phyloP scores from a whole-genome alignment of 2,797 vertebrate species.

The Rhinella marina region DNA sequence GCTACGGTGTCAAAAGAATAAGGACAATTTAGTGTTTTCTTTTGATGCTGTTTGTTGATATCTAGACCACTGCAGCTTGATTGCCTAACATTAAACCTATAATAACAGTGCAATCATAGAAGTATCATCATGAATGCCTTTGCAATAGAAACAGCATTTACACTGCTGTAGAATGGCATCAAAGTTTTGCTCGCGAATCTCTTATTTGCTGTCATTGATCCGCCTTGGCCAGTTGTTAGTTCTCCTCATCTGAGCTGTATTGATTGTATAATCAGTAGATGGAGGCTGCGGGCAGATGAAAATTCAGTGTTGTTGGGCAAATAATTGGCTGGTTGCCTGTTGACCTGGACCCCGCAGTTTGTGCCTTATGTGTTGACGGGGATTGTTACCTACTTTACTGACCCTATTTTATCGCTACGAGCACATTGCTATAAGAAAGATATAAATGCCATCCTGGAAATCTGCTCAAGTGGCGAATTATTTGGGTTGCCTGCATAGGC shows the following conservation, averaged over 20 bases:
- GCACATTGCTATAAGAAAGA: conserved; percentile 77
- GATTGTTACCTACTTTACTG: conserved; percentile 81
- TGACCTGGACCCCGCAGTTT: conserved; percentile 87
- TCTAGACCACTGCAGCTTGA: conserved; percentile 99
- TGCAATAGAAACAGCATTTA: conserved; percentile 89
- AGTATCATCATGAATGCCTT: conserved; percentile 93
- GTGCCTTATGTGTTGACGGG: conserved; percentile 78
- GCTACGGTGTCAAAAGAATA: conserved; percentile 88
- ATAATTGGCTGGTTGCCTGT: conserved; percentile 97
- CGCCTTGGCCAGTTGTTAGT: conserved; percentile 97
- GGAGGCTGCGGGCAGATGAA: conserved; percentile 91
- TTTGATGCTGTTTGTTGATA: conserved; percentile 99
- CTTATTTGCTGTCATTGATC: conserved; percentile 99
- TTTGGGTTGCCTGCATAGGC: no score
- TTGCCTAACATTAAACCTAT: conserved; percentile 99
- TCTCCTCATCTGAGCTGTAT: conserved; percentile 97
- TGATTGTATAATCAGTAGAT: conserved; percentile 98
- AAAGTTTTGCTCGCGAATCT: conserved; percentile 95
- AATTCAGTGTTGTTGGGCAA: conserved; percentile 96
- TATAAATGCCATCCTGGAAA: conserved; percentile 84
- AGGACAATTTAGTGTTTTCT: conserved; percentile 96
- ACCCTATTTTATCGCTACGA: conserved; percentile 75
- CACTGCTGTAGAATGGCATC: conserved; percentile 93
- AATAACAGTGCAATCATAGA: conserved; percentile 99
- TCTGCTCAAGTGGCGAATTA: conserved; percentile 70